Percentiles rank a stretch among this genome's conserved stretches.
Evolutionary conservation across 2,113 vertebrate species (phyloP).

Genomic region (Megatriorchis doriae): DNA sequence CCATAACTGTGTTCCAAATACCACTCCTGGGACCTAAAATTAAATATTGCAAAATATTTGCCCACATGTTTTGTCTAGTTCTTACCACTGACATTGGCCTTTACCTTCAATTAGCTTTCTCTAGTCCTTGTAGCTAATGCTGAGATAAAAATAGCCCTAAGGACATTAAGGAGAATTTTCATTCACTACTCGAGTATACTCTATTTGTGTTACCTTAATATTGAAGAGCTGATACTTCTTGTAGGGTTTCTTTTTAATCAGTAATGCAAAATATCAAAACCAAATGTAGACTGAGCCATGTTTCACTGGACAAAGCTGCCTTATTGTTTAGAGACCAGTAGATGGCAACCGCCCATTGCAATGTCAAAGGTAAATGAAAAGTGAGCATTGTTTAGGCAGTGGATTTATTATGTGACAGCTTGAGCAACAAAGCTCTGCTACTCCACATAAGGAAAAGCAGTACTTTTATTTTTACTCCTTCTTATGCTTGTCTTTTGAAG

Average conservation of each 20-base stretch:
- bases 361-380: background rate
- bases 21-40: background rate
- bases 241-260: background rate
- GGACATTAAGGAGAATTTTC: background rate
- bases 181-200: background rate
- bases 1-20: background rate
- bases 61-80: background rate
- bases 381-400: background rate
- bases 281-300: background rate
- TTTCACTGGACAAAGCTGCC: background rate
- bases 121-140: background rate
- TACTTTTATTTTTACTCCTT: background rate
- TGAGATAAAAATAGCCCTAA: background rate
- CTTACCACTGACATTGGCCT: background rate
- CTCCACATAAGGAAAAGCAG: background rate
- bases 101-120: conserved; percentile 15
- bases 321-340: conserved; percentile 49
- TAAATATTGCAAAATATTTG: conserved; percentile 6
- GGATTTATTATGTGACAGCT: background rate
- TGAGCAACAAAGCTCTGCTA: background rate
- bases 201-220: background rate
- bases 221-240: background rate
- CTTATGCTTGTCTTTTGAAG: background rate
- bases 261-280: background rate
- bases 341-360: conserved; percentile 55